Evolutionary conservation across 2,113 vertebrate genomes (phyloP).

Genomic region (Pygoscelis adeliae): DNA sequence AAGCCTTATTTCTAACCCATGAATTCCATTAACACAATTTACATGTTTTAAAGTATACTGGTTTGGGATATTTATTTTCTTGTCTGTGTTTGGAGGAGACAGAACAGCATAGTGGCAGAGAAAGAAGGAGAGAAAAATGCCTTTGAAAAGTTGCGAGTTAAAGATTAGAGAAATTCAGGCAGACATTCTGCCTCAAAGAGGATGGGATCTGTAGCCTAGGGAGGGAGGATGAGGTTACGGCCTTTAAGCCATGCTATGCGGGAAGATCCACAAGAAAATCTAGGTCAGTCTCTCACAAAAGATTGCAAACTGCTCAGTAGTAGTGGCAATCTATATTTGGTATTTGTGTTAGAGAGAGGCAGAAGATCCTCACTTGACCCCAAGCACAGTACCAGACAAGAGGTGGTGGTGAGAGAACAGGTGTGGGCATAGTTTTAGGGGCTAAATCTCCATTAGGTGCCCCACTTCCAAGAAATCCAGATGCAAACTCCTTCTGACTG

Average conservation of each 20-base stretch:
- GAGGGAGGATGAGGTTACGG: constrained; percentile 6
- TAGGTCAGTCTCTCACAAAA: constrained; percentile 12
- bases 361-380: neutral
- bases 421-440: rapidly evolving
- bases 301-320: neutral
- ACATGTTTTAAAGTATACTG: neutral
- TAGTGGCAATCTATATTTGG: neutral
- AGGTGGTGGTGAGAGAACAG: neutral
- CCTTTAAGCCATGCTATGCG: constrained; percentile 17
- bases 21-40: neutral
- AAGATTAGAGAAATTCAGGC: neutral
- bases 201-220: neutral
- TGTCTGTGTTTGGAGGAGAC: neutral
- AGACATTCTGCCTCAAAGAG: neutral
- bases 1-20: neutral
- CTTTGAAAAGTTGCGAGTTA: neutral
- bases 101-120: neutral
- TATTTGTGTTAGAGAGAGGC: neutral
- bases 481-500: neutral
- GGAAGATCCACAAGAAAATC: constrained; percentile 15
- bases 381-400: neutral
- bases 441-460: neutral
- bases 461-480: neutral
- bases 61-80: neutral
- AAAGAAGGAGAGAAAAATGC: neutral